Percentiles rank a stretch among this genome's conserved stretches.
phyloP scores from a whole-genome alignment of 2,888 invertebrate species.

The Amphipoea lucens region DNA sequence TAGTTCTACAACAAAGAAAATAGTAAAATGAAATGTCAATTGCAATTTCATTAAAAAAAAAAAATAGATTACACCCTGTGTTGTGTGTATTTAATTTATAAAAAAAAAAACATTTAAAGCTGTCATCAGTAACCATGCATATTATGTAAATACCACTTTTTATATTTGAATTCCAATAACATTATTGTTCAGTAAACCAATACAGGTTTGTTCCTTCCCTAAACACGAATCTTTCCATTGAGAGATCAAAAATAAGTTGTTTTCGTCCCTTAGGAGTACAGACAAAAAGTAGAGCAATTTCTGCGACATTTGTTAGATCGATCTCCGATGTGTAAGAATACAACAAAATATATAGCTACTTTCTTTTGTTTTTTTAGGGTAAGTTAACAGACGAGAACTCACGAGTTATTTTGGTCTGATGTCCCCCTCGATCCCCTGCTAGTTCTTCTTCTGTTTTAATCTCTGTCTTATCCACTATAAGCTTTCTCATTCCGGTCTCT shows the following conservation, averaged over 20 bases:
- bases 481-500: no score
- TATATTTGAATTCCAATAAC: slow-evolving; percentile 5
- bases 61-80: no score
- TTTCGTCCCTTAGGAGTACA: slow-evolving; percentile 4
- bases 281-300: slow-evolving; percentile 26
- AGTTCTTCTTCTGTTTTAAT: no score
- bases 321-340: slow-evolving; percentile 20
- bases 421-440: no score
- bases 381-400: neutral
- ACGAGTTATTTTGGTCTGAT: no score
- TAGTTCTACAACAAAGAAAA: neutral
- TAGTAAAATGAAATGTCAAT: neutral
- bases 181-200: neutral
- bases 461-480: no score
- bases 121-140: neutral
- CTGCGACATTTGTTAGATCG: slow-evolving; percentile 25
- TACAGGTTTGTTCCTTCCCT: neutral
- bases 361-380: neutral
- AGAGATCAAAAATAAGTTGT: slow-evolving; percentile 26
- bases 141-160: neutral
- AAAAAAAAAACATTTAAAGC: neutral
- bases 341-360: slow-evolving; percentile 7
- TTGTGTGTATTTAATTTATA: neutral
- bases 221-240: slow-evolving; percentile 9
- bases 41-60: neutral